Evolutionary conservation across 2,888 invertebrate genomes (phyloP), one percentile per base, ranked within the genome.

Genomic region (Aricia artaxerxes): DNA sequence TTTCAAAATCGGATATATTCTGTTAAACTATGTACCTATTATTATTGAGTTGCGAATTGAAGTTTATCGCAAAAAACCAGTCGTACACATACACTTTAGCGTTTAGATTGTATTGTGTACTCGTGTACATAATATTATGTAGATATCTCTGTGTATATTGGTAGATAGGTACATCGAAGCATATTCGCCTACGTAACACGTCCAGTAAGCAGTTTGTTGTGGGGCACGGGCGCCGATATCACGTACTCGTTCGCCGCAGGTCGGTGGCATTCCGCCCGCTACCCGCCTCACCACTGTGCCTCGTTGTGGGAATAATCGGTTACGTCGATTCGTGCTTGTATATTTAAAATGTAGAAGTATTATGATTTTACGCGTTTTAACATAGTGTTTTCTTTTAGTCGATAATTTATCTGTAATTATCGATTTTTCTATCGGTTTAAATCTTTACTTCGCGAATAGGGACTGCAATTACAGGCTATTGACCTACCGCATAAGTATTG

Each of bases 171-270:
- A 90, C 87, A 88, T 89, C 88, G 90, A 89, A 87, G 89, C 89
- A 89, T 88, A 90, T 89, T 90, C 91, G 92, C 92, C 92, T 92
- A 93, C 93, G 90, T 93, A 93, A 92, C 91, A 91, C 91, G 92
- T 92, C 92, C 93, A 93, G 91, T 92, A 92, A 93, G 93, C 93
- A 93, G 92, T 93, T 93, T 94, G 93, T 93, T 93, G 92, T 94
- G 92, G 89, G 91, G 92, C 93, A 93, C 92, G 93, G 91, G 92
- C 92, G 91, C 91, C 90, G 92, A 91, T 92, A 92, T 92, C 91
- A 91, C 92, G 91, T 91, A 88, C 90, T 88, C 88, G 91, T 90
- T 92, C 89, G 89, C 90, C 90, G 89, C 89, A 89, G 88, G 91
- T 90, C 87, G 92, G 91, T 85, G 85, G 85, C 85, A 85, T 84